Evolutionary conservation across 2,113 vertebrate species (phyloP), one percentile per base, ranked within the genome.

Genomic region (Phalacrocorax aristotelis): DNA sequence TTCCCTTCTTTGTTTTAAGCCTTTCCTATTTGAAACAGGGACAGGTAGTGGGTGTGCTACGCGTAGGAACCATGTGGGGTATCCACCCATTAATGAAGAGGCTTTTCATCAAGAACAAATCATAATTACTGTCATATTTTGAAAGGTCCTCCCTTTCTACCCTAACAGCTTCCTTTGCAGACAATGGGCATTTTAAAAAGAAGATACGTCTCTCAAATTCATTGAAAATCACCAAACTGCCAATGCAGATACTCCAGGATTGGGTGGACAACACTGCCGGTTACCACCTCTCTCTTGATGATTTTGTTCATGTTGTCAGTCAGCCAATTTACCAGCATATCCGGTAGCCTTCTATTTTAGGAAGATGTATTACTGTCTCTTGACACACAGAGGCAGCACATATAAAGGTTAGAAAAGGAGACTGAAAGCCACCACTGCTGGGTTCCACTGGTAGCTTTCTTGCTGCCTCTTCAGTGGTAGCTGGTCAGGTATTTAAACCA

Each of bases 1-100:
- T 97, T 96, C 91, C 95, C 89, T 93, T 60, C 91, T 97, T 96
- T 97, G 94, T 97, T 95, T 91, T 80, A 94, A 94, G 94, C 87
- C 51, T 68, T 96, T 97, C 97, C 96, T 93, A 91, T 91, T 74
- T 88, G 84, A 83, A 91, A 78, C 3, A 0, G 93, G 84, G 78
- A 93, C 60, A 91, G 87, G 78, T 85, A 91, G 54, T 94, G 94
- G 84, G 87, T 93, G 89, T 96, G 95, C 93, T 77, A 20, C 2
- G 1, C 87, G 66, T 17, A 85, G 89, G 93, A 97, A 96, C 89
- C 54, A 25, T 13, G 70, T 2, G 3, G 58, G 48, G 78, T 81
- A 91, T 72, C 93, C 87, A 93, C 94, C 96, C 93, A 81, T 66
- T 27, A 88, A 30, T 4, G 38, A 71, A 83, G 82, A 95, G 69